These are phyloP conservation scores for Salticus scenicus DNA, from an alignment of 2,888 invertebrate species.

Conservation along the genomic window DNA sequence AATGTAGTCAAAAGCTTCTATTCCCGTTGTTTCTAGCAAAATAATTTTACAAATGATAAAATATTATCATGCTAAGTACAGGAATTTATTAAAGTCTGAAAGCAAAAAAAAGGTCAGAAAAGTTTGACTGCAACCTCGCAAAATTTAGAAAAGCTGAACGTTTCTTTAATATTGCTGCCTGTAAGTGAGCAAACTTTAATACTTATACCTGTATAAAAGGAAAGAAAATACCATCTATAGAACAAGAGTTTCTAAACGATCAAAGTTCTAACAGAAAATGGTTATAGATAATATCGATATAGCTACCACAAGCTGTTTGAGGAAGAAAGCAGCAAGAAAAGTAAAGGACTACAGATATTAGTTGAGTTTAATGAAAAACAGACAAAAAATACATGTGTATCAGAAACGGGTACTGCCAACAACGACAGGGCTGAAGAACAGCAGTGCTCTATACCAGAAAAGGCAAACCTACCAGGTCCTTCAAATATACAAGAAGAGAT, in stretches of 20 bases:
- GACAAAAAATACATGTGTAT: too few species aligned
- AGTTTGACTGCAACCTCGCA: constrained; percentile 2
- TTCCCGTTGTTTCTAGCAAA: background rate
- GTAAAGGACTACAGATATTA: background rate
- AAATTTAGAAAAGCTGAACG: background rate
- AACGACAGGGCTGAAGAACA: background rate
- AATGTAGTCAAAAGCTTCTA: background rate
- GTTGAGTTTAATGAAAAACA: background rate
- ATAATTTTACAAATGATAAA: constrained; percentile 6
- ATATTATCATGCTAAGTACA: background rate
- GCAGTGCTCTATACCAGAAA: too few species aligned
- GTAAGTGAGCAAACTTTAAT: background rate
- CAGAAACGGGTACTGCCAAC: background rate
- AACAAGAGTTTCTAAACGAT: too few species aligned
- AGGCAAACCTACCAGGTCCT: too few species aligned
- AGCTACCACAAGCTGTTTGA: background rate
- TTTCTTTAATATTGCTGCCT: background rate
- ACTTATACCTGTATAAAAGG: background rate
- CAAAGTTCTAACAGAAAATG: too few species aligned
- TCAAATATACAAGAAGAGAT: too few species aligned
- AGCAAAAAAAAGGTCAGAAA: background rate
- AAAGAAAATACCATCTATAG: too few species aligned
- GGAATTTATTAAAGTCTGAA: background rate
- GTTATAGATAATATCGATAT: too few species aligned
- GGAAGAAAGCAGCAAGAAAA: constrained; percentile 5